A percentile compares a stretch with the other conserved stretches of the same genome.
Conservation (phyloP, 53 echinoderm and acorn worm genomes). For the Glandiceps talaboti region DNA sequence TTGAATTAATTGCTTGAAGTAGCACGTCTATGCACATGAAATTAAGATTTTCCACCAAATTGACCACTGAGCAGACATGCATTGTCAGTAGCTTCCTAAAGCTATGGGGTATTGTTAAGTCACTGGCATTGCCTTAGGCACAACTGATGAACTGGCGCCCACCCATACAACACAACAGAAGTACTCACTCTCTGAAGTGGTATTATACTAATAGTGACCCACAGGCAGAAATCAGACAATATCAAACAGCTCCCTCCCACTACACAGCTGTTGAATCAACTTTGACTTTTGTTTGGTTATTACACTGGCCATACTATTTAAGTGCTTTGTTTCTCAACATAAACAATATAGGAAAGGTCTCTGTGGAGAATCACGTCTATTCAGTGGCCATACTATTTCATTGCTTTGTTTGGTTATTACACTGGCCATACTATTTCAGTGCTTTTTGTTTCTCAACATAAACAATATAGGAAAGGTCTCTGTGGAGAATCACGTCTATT, state of each 20-base stretch:
- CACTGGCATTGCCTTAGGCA: neutral
- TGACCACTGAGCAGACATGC: neutral
- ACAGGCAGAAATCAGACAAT: neutral
- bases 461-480: too few species aligned
- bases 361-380: too few species aligned
- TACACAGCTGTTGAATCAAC: neutral
- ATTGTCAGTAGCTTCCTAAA: neutral
- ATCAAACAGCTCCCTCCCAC: neutral
- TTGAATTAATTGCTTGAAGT: neutral
- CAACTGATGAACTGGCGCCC: neutral
- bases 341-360: too few species aligned
- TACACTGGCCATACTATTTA: neutral
- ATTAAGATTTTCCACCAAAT: neutral
- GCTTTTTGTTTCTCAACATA: too few species aligned
- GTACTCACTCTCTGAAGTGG: neutral
- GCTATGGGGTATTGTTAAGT: neutral
- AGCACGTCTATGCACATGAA: neutral
- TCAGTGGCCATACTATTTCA: too few species aligned
- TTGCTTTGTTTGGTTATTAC: neutral
- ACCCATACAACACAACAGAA: neutral
- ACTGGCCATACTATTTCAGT: neutral
- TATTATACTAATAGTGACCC: neutral
- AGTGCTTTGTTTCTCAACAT: too few species aligned
- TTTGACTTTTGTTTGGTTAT: neutral
- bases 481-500: too few species aligned